Evolutionary conservation across 2,113 vertebrate species (phyloP).

Genomic region (Corvus moneduloides): DNA sequence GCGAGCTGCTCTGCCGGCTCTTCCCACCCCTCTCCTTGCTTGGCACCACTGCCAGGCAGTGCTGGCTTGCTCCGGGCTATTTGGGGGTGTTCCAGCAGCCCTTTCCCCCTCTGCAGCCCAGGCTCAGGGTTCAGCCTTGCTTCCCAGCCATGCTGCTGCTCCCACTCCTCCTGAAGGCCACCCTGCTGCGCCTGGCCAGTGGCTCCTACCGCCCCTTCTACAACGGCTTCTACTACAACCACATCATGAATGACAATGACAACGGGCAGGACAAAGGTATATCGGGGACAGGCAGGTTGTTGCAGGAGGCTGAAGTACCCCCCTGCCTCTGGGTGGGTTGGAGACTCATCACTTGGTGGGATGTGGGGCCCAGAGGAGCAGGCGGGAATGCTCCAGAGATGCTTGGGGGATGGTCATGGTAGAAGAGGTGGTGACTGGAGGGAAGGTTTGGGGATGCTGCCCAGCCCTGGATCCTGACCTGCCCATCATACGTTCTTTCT

Average conservation of each 20-base stretch:
- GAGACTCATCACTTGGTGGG: neutral
- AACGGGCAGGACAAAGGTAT: conserved; percentile 72
- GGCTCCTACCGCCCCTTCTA: conserved; percentile 68
- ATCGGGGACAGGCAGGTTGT: neutral
- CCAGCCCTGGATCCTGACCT: neutral
- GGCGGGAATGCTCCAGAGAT: accelerated
- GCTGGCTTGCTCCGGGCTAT: neutral
- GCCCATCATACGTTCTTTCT: neutral
- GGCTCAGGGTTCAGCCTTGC: accelerated
- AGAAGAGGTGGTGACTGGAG: neutral
- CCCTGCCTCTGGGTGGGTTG: neutral
- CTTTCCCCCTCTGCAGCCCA: neutral
- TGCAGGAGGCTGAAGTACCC: neutral
- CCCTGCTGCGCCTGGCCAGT: conserved; percentile 41
- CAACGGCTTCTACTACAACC: conserved; percentile 89
- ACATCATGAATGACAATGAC: conserved; percentile 62
- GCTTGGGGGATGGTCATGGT: neutral
- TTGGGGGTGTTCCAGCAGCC: neutral
- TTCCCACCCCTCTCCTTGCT: neutral
- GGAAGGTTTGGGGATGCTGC: neutral
- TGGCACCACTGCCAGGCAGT: neutral
- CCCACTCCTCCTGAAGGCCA: conserved; percentile 47
- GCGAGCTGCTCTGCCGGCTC: accelerated
- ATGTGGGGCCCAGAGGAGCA: neutral
- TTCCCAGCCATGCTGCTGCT: conserved; percentile 3